A percentile compares a stretch with the other conserved stretches of the same genome.
These are phyloP conservation scores for Gobio occitaniae DNA, from an alignment of 2,797 vertebrate species.

Conservation along the genomic window DNA sequence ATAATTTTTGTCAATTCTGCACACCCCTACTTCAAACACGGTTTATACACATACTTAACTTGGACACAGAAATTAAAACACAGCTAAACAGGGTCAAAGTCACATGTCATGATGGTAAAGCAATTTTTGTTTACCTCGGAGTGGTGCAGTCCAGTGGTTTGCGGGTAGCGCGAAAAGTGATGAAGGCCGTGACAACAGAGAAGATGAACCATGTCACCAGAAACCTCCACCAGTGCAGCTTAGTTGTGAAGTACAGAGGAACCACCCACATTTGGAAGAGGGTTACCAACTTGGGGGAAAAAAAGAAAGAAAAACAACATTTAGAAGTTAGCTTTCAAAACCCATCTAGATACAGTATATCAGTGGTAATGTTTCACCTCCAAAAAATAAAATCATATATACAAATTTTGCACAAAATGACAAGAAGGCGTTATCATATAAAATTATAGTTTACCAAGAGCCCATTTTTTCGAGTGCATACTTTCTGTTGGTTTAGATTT, in stretches of 20 bases:
- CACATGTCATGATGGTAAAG: neutral
- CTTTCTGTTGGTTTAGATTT: no score
- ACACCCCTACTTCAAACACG: neutral
- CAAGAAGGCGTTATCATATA: no score
- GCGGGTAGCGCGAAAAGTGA: conserved; percentile 93
- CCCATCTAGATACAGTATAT: neutral
- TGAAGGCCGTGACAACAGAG: conserved; percentile 92
- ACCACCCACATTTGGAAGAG: conserved; percentile 99
- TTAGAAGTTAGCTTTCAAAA: neutral
- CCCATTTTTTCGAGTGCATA: no score
- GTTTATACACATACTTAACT: neutral
- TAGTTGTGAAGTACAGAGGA: conserved; percentile 97
- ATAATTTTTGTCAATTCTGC: neutral
- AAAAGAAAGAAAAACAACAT: conserved; percentile 41
- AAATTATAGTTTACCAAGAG: no score
- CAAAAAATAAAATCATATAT: no score
- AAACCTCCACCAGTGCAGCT: conserved; percentile 98
- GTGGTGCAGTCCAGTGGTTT: conserved; percentile 95
- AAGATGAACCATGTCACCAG: conserved; percentile 94
- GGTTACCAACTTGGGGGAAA: conserved; percentile 89
- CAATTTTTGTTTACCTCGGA: conserved; percentile 83
- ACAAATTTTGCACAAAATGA: no score
- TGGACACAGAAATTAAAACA: neutral
- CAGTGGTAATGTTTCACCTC: neutral
- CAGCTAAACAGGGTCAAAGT: neutral